Base-by-base conservation (phyloP, 2,888 invertebrate species). In the Polia nebulosa region DNA sequence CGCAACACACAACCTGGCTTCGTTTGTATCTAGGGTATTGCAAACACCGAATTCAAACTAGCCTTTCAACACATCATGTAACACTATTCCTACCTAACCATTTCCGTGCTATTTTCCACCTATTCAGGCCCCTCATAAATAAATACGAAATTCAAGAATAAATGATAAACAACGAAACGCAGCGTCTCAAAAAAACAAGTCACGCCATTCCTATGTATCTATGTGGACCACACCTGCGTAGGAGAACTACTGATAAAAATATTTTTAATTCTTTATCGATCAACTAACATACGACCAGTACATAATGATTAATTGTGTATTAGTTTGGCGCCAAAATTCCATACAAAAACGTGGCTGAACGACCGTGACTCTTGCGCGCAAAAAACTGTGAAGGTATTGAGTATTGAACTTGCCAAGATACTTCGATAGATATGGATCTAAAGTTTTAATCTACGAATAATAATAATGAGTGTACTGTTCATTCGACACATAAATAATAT, bases 241-340 rank as follows among this genome's bases (percentile, higher is more conserved):
- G 69, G 60, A 62, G 51, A 65, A 60, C 66, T 71, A 45, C 72
- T 71, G 62, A 39, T 60, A 47, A 60, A 72, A 53, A 62, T 74
- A 80, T 76, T 76, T 76, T 72, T 57, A 64, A 78, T 69, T 59
- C 44, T 66, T 66, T 65, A 72, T 75, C 65, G 74, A 70, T 79
- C 63, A 45, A 51, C 29, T 57, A 62, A 73, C 58, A 45, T 64
- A 61, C 60, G 47, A 55, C 59, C 68, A 61, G 67, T 76, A 75
- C 75, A 70, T 84, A 85, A 84, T 88, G 86, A 91, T 90, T 86
- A 85, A 90, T 90, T 87, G 82, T 88, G 81, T 82, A 83, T 85
- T 85, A 87, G 86, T 89, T 92, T 90, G 95, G 95, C 95, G 95
- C 95, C 94, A 92, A 95, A 94, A 95, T 94, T 93, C 91, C 92